These are phyloP conservation scores for Patella vulgata DNA, from an alignment of 1,140 invertebrate genomes.

Conservation along the genomic window DNA sequence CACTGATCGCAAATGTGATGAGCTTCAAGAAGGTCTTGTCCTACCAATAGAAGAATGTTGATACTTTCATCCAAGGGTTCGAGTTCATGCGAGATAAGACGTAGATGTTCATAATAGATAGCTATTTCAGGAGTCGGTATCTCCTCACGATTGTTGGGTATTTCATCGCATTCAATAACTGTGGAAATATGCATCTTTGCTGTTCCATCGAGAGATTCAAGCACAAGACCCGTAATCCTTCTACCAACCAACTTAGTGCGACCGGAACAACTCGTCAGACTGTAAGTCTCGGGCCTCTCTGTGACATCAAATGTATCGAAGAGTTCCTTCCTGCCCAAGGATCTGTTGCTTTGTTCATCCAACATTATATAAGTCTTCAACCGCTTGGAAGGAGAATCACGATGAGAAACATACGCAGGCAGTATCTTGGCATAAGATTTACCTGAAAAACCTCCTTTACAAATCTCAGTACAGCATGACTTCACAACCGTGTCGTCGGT, in stretches of 20 bases:
- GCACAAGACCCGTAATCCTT: slow-evolving; percentile 1
- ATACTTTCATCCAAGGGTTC: too few species aligned
- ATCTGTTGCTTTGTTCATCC: slow-evolving; percentile 25
- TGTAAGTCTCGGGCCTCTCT: background rate
- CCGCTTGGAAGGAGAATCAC: background rate
- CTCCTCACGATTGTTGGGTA: slow-evolving; percentile 14
- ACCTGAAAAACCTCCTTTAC: background rate
- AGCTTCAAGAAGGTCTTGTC: too few species aligned
- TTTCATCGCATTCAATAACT: slow-evolving; percentile 16
- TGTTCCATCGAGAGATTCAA: slow-evolving; percentile 17
- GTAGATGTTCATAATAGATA: slow-evolving; percentile 13
- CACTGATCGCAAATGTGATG: too few species aligned
- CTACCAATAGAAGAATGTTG: slow-evolving; percentile 30
- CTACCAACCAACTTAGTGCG: background rate
- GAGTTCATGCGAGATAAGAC: background rate
- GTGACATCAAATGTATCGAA: slow-evolving; percentile 9
- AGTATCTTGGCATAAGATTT: slow-evolving; percentile 23
- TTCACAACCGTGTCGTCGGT: background rate
- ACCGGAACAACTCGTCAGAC: slow-evolving; percentile 14
- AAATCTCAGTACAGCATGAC: slow-evolving; percentile 10
- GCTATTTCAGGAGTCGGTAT: slow-evolving; percentile 6
- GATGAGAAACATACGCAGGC: slow-evolving; percentile 10
- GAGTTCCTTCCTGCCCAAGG: slow-evolving; percentile 7
- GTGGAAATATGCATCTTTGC: slow-evolving; percentile 4
- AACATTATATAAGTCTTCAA: slow-evolving; percentile 7